Base-by-base conservation (phyloP, 2,888 invertebrate genomes). In the Caenorhabditis parvicauda region DNA sequence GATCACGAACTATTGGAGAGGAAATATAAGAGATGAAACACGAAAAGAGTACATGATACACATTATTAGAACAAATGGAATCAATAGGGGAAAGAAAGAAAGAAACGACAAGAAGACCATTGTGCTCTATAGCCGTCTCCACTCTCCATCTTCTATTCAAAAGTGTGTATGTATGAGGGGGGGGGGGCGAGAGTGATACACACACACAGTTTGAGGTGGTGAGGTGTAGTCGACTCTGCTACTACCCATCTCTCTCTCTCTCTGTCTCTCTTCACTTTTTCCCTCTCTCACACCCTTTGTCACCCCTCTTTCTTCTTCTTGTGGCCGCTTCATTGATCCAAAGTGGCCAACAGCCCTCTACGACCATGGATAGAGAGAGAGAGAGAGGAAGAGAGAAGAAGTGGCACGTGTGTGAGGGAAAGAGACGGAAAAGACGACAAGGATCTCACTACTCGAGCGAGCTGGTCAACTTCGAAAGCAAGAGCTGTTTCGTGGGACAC, bases 101-200 rank as follows among this genome's bases (percentile, higher is more conserved):
- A n/a, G n/a, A n/a, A n/a, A n/a, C n/a, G n/a, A n/a, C n/a, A n/a
- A n/a, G n/a, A n/a, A n/a, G n/a, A n/a, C n/a, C n/a, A n/a, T n/a
- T n/a, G n/a, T n/a, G n/a, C n/a, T n/a, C n/a, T n/a, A n/a, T n/a
- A n/a, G n/a, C n/a, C n/a, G n/a, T n/a, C n/a, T n/a, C n/a, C n/a
- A n/a, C n/a, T n/a, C n/a, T n/a, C n/a, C n/a, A n/a, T n/a, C n/a
- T n/a, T n/a, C n/a, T n/a, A n/a, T n/a, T n/a, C n/a, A n/a, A 19
- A 38, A 19, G 49, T 25, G 50, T 41, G 37, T 32, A 28, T 43
- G 35, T 56, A 51, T 57, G 46, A 29, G 52, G 52, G 57, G 51
- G 52, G 51, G 57, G 47, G 56, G 55, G 24, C 53, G 25, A 22
- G 38, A 29, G 48, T 21, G 48, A 32, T 32, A 39, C 12, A 21